Conservation (phyloP, 1,140 invertebrate species). For the Lasaia peninsularis region DNA sequence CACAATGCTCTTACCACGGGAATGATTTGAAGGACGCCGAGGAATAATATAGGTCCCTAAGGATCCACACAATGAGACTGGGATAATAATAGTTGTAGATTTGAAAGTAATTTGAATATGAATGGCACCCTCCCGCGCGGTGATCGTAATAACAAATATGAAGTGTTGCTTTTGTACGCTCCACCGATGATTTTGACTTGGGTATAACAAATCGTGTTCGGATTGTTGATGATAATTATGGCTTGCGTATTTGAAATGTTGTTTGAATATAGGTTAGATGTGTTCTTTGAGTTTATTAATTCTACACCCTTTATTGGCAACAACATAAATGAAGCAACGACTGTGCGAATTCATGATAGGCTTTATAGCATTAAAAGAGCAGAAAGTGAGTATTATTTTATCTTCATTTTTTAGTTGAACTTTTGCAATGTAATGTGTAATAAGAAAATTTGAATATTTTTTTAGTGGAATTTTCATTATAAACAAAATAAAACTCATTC, state of each 20-base stretch:
- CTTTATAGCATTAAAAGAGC: too few species aligned
- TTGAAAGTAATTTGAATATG: conserved; percentile 75
- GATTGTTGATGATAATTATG: conserved; percentile 60
- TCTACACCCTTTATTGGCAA: neutral
- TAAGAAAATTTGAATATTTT: too few species aligned
- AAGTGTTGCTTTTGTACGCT: conserved; percentile 64
- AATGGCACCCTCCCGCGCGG: conserved; percentile 70
- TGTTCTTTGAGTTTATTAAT: conserved; percentile 14
- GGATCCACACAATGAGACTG: conserved; percentile 63
- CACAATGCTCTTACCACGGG: conserved; percentile 52
- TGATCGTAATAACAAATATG: conserved; percentile 73
- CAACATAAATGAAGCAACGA: too few species aligned
- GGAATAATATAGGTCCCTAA: conserved; percentile 70
- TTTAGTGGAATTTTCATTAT: too few species aligned
- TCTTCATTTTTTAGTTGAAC: too few species aligned
- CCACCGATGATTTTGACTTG: conserved; percentile 67
- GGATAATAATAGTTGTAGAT: conserved; percentile 76
- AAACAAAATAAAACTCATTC: too few species aligned
- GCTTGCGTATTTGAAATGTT: conserved; percentile 30
- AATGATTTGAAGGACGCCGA: conserved; percentile 61
- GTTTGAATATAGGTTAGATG: conserved; percentile 28
- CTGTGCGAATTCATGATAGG: too few species aligned
- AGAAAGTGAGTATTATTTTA: too few species aligned
- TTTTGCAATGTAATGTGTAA: too few species aligned
- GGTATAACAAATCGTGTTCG: conserved; percentile 58